These are phyloP conservation scores for Plagodis dolabraria DNA, from an alignment of 2,888 invertebrate species.

Conservation along the genomic window DNA sequence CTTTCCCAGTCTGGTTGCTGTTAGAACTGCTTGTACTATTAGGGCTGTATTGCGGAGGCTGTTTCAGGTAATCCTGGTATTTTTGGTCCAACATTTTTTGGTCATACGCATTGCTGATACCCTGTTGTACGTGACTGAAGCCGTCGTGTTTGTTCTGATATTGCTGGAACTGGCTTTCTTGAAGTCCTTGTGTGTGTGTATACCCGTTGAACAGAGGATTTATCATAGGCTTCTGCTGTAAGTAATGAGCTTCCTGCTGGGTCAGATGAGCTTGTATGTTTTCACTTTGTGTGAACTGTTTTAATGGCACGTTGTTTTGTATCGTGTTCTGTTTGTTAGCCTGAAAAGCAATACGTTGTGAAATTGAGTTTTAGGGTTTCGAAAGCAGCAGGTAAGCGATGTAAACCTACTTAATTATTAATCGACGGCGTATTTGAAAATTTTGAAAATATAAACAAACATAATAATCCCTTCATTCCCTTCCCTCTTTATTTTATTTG, in stretches of 20 bases:
- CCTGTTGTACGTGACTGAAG: constrained; percentile 76
- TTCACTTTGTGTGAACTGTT: constrained; percentile 79
- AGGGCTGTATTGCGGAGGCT: constrained; percentile 84
- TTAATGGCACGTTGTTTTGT: constrained; percentile 83
- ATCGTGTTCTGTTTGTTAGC: constrained; percentile 78
- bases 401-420: too few relatives aligned
- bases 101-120: constrained; percentile 77
- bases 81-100: constrained; percentile 80
- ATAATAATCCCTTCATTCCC: too few relatives aligned
- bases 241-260: constrained; percentile 76
- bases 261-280: constrained; percentile 77
- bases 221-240: constrained; percentile 83
- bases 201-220: constrained; percentile 79
- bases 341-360: constrained; percentile 46
- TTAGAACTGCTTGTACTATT: constrained; percentile 81
- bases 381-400: too few relatives aligned
- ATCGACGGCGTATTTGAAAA: too few relatives aligned
- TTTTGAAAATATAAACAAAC: too few relatives aligned
- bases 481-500: too few relatives aligned
- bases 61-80: constrained; percentile 79
- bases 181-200: constrained; percentile 63
- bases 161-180: constrained; percentile 74
- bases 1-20: constrained; percentile 78
- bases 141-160: constrained; percentile 74
- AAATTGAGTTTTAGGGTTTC: not conserved